Conservation (phyloP, 2,797 vertebrate species). For the Xenopus petersii region DNA sequence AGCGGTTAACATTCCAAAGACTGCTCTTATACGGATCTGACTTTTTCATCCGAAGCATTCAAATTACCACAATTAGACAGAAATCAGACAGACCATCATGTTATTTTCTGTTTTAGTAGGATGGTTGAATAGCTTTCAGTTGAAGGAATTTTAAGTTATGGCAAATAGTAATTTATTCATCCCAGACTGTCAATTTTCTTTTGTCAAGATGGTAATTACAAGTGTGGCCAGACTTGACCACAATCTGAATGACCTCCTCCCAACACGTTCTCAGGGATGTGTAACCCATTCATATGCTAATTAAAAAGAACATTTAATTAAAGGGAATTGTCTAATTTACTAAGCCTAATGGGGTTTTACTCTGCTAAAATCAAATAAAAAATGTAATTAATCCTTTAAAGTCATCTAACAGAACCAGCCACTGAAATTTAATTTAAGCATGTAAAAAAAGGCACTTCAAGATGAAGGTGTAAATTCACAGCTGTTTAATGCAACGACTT, state of each 20-base stretch:
- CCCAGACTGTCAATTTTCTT: conserved; percentile 42
- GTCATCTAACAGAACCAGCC: conserved; percentile 43
- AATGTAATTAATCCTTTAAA: conserved; percentile 47
- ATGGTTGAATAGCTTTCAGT: no score
- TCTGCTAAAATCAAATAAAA: conserved; percentile 40
- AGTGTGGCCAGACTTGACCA: conserved; percentile 33
- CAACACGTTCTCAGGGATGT: conserved; percentile 25
- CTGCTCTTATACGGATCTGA: no score
- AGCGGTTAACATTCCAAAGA: no score
- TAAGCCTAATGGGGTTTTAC: conserved; percentile 41
- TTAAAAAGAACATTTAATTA: conserved; percentile 49
- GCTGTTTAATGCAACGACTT: no score
- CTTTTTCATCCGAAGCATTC: no score
- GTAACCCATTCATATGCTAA: conserved; percentile 42
- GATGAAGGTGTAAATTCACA: not conserved
- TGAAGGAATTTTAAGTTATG: no score
- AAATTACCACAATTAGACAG: no score
- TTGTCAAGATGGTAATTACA: conserved; percentile 49
- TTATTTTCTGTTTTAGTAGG: no score
- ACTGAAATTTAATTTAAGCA: conserved; percentile 39
- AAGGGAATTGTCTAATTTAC: conserved; percentile 46
- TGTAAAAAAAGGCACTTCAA: conserved; percentile 13
- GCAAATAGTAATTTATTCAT: no score
- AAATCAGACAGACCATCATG: no score
- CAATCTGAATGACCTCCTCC: conserved; percentile 24